Evolutionary conservation across 2,888 invertebrate genomes (phyloP), one percentile per base, ranked within the genome.

Genomic region (Periphyllus acericola): DNA sequence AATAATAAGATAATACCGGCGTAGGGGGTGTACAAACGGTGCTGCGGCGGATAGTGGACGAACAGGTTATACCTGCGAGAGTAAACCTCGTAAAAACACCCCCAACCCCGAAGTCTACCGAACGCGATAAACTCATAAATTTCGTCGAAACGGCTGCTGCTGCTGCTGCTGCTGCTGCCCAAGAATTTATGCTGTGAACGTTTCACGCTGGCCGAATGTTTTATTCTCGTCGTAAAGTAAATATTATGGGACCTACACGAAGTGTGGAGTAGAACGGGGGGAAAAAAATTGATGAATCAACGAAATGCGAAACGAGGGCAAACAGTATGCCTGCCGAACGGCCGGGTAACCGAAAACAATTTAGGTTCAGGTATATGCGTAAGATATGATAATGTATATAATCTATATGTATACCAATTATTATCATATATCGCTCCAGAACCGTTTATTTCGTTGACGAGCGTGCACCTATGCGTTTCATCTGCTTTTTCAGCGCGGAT

Each of bases 71-170:
- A 75, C 78, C 32, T 32, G 19, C 9, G 55, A 55, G 74, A 29
- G 80, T 0, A 52, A 83, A 75, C 60, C 40, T 74, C 74, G 74
- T 74, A 80, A 68, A 85, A 36, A 71, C 72, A n/a, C 5, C 36
- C 72, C 19, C 40, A 76, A n/a, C n/a, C n/a, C n/a, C 19, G 21
- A 60, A 52, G 60, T 72, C 55, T 55, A 55, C 78, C 2, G 72
- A n/a, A n/a, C 80, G 60, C 71, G 72, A 86, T 86, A 79, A 78
- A 52, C 55, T 72, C 78, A 29, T 86, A 86, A 86, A 86, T 80
- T 80, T 72, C 36, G 32, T 8, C 29, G 36, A 72, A 72, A 80
- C n/a, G 72, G 8, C 8, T 60, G 25, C 60, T 46, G 68, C 11
- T 84, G 3, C 9, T 46, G 68, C 11, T 84, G 8, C 8, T 60